phyloP scores from a whole-genome alignment of 1,140 invertebrate species.

The Antheraea pernyi region DNA sequence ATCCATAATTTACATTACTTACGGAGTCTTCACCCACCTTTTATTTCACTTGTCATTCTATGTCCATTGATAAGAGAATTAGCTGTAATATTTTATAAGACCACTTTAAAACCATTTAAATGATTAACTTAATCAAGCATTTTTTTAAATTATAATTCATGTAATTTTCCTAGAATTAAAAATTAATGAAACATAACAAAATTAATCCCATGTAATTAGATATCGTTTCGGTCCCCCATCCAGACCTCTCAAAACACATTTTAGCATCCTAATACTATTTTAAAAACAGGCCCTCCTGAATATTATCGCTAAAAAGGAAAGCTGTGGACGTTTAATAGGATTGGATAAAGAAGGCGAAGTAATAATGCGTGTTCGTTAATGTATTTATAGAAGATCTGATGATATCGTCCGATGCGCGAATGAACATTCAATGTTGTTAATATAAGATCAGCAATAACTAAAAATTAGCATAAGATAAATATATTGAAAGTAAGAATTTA shows the following conservation, averaged over 20 bases:
- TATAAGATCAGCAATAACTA: background rate
- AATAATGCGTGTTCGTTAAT: constrained; percentile 75
- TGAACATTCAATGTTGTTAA: constrained; percentile 17
- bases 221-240: constrained; percentile 13
- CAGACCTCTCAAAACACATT: constrained; percentile 52
- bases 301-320: constrained; percentile 46
- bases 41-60: too few relatives aligned
- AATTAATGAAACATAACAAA: background rate
- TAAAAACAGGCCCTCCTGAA: constrained; percentile 68
- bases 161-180: too few relatives aligned
- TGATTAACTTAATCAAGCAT: too few relatives aligned
- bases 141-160: too few relatives aligned
- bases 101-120: too few relatives aligned
- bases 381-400: constrained; percentile 69
- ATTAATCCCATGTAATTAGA: background rate
- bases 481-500: too few relatives aligned
- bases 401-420: constrained; percentile 41
- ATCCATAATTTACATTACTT: too few relatives aligned
- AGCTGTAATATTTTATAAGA: too few relatives aligned
- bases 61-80: too few relatives aligned
- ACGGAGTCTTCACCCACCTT: too few relatives aligned
- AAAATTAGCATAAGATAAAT: background rate
- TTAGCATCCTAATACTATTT: constrained; percentile 73
- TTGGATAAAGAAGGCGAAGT: constrained; percentile 73
- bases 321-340: constrained; percentile 71